Conservation (phyloP, 2,888 invertebrate genomes). For the Neelides folsomi region DNA sequence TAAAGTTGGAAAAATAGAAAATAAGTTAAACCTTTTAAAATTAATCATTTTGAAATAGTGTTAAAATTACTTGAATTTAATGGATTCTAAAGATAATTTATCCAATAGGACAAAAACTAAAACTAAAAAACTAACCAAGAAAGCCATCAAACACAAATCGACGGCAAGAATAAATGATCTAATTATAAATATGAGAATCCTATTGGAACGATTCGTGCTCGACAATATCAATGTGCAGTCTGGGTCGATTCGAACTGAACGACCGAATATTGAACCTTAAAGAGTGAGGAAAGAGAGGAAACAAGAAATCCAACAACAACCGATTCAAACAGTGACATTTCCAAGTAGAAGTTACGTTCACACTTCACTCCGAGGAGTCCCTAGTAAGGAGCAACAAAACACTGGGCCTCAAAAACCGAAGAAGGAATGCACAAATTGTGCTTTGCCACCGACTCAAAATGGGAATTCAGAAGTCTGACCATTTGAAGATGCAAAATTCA, state of each 20-base stretch:
- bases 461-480: slow-evolving; percentile 7
- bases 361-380: not conserved
- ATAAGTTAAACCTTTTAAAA: no score
- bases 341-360: not conserved
- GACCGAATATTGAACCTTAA: no score
- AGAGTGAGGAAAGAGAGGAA: not conserved
- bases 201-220: not conserved
- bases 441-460: slow-evolving; percentile 8
- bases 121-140: no score
- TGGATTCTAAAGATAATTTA: no score
- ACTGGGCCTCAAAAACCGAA: not conserved
- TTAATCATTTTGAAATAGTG: no score
- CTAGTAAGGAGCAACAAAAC: no score
- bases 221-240: slow-evolving; percentile 1
- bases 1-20: no score
- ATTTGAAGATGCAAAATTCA: slow-evolving; percentile 10
- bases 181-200: no score
- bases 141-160: no score
- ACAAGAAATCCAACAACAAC: slow-evolving; percentile 1
- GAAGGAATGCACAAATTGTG: slow-evolving; percentile 2
- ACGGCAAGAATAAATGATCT: no score
- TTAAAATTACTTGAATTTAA: no score
- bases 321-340: not conserved
- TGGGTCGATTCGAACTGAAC: not conserved
- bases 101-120: no score